Conservation (phyloP, 2,888 invertebrate genomes). For the Eumerus sabulonum region DNA sequence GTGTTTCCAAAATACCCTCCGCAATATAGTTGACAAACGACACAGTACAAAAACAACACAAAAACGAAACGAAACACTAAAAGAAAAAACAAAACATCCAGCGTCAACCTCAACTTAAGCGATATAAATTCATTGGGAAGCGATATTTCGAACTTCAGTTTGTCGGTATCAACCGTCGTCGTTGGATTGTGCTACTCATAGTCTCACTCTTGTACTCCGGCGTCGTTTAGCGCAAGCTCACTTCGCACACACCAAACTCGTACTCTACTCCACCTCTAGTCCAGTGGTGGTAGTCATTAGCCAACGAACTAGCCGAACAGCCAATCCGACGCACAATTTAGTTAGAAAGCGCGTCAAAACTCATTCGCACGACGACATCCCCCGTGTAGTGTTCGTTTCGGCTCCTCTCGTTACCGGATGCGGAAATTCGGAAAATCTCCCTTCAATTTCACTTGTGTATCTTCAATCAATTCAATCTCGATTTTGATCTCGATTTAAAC, state of each 20-base stretch:
- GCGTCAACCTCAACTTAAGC: conserved; percentile 51
- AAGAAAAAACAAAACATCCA: conserved; percentile 8
- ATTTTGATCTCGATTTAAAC: conserved; percentile 17
- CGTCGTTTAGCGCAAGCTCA: conserved; percentile 61
- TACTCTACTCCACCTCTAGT: too few species aligned
- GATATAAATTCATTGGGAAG: conserved; percentile 64
- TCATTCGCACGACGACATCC: conserved; percentile 57
- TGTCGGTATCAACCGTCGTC: conserved; percentile 66
- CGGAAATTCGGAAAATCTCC: conserved; percentile 52
- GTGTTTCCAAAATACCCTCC: conserved; percentile 56
- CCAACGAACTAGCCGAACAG: too few species aligned
- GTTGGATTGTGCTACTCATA: conserved; percentile 57
- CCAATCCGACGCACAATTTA: conserved; percentile 39
- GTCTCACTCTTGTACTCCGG: conserved; percentile 11
- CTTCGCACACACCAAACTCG: conserved; percentile 14
- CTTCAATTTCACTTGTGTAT: too few species aligned
- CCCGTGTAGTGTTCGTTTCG: conserved; percentile 29
- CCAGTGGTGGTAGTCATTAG: too few species aligned
- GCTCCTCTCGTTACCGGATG: conserved; percentile 10
- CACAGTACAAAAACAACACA: conserved; percentile 23
- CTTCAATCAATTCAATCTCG: too few species aligned
- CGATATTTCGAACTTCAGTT: conserved; percentile 67
- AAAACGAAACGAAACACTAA: not conserved
- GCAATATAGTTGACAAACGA: conserved; percentile 51
- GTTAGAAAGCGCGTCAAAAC: conserved; percentile 62